A percentile compares a stretch with the other conserved stretches of the same genome.
phyloP scores from a whole-genome alignment of 2,797 vertebrate genomes.

The Gadopsis bispinosus region DNA sequence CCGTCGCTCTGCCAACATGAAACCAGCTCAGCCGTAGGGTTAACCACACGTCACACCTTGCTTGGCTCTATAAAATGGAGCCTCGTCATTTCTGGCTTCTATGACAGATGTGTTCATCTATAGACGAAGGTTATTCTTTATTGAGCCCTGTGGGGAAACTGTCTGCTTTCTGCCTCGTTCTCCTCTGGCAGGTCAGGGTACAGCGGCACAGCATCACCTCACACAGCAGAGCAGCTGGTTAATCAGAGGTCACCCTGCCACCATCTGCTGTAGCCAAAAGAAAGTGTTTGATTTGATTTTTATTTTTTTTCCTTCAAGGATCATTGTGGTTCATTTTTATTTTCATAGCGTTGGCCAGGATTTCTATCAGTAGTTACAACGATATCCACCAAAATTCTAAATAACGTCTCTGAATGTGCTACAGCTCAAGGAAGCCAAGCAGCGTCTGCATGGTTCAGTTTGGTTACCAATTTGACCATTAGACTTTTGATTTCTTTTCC shows the following conservation, averaged over 20 bases:
- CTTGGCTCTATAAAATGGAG: background rate
- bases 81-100: background rate
- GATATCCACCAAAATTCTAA: background rate
- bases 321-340: background rate
- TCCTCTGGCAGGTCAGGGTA: background rate
- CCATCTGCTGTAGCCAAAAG: slow-evolving; percentile 13
- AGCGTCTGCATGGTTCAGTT: no score
- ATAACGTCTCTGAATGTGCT: background rate
- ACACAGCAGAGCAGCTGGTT: slow-evolving; percentile 21
- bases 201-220: slow-evolving; percentile 11
- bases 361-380: background rate
- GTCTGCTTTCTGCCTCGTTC: background rate
- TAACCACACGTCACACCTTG: background rate
- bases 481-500: no score
- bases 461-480: no score
- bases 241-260: slow-evolving; percentile 14
- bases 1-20: background rate
- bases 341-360: background rate
- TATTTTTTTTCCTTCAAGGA: background rate
- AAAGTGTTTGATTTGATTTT: background rate
- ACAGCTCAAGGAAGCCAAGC: background rate
- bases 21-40: background rate
- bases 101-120: slow-evolving; percentile 17
- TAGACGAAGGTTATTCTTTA: background rate
- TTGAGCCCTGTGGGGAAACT: background rate